Percentiles rank a stretch among this genome's conserved stretches.
phyloP scores from a whole-genome alignment of 2,888 invertebrate genomes.

The Cyclophora albipunctata region DNA sequence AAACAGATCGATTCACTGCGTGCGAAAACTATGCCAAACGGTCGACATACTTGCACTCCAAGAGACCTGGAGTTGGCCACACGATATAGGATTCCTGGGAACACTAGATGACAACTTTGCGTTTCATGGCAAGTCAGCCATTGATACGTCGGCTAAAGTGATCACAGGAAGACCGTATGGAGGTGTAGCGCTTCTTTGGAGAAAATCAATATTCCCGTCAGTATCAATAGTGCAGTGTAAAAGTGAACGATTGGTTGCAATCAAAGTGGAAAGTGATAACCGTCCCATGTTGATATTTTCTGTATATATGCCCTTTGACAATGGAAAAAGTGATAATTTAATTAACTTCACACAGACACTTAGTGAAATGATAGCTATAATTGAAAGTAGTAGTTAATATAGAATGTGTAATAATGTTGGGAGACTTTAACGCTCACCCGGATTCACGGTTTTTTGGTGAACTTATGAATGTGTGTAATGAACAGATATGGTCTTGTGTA shows the following conservation, averaged over 20 bases:
- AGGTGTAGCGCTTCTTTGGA: slow-evolving; percentile 20
- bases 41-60: slow-evolving; percentile 18
- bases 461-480: slow-evolving; percentile 12
- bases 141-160: slow-evolving; percentile 18
- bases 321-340: slow-evolving; percentile 11
- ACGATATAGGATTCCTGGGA: slow-evolving; percentile 16
- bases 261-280: slow-evolving; percentile 5
- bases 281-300: slow-evolving; percentile 11
- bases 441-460: slow-evolving; percentile 14
- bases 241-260: slow-evolving; percentile 11
- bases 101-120: slow-evolving; percentile 16
- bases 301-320: slow-evolving; percentile 24
- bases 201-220: slow-evolving; percentile 11
- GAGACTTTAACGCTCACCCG: slow-evolving; percentile 22
- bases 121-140: slow-evolving; percentile 18
- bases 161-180: slow-evolving; percentile 16
- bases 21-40: slow-evolving; percentile 11
- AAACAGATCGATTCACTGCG: slow-evolving; percentile 14
- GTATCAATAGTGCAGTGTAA: slow-evolving; percentile 17
- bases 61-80: slow-evolving; percentile 21
- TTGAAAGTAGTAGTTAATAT: slow-evolving; percentile 8
- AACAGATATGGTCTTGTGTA: slow-evolving; percentile 18
- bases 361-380: slow-evolving; percentile 12
- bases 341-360: slow-evolving; percentile 16
- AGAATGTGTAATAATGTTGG: slow-evolving; percentile 14